Base-by-base conservation (phyloP, 30 jellyfish, hydroid and myxozoan genomes). In the Mastigias papua region DNA sequence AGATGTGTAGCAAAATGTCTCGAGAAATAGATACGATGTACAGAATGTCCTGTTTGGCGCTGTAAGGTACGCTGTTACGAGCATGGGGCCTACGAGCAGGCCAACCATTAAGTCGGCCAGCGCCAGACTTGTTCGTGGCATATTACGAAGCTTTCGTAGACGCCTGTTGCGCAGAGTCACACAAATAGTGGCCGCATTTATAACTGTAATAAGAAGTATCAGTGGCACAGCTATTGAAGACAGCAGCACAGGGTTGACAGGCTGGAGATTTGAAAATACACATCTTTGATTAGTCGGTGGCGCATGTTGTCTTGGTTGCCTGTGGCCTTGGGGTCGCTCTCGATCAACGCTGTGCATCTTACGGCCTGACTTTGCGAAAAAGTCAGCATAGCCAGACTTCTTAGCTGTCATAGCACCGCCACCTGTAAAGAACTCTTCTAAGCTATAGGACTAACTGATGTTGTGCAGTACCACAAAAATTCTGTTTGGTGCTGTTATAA, bases 41-140 rank as follows among this genome's bases (percentile, higher is more conserved):
- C 92, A 83, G 31, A 54, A 13, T 17, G n/a, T n/a, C 21, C 76
- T 37, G 21, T 34, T 2, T 64, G 21, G 26, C 1, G 74, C 1
- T 11, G 80, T 23, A 19, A 34, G 57, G 42, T 71, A 48, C 46
- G 80, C 64, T 22, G 76, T 62, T 22, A 73, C 78, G 35, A 61
- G 57, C 42, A 70, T 51, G 9, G 92, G 92, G 0, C 92, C 92
- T 3, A 83, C 79, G 6, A 70, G 28, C 1, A 83, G 23, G 16
- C 92, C 92, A 23, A 70, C 34, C 21, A 58, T 30, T 2, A 83
- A 78, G 35, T 83, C 92, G 2, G 92, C 92, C 6, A 70, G 17
- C 61, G 92, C 92, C 22, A 83, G 74, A 35, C 92, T 83, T 10
- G 70, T 42, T 15, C 69, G 82, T n/a, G 92, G 92, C 86, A 69